Base-by-base conservation (phyloP, 1,140 invertebrate genomes). In the Mercenaria mercenaria region DNA sequence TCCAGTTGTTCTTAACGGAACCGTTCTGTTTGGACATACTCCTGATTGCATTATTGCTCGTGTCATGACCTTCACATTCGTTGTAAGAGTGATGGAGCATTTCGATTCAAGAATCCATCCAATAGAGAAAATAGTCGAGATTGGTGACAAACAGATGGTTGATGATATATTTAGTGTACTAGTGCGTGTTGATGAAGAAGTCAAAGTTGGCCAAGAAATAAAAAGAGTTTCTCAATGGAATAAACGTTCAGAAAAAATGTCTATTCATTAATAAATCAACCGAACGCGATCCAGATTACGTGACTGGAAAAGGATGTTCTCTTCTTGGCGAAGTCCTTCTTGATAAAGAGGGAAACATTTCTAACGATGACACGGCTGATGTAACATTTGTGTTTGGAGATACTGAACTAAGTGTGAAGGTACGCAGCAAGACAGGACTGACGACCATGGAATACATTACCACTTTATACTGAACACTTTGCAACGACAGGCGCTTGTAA, bases 211-310 rank as follows among this genome's bases (percentile, higher is more conserved):
- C n/a, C n/a, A n/a, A n/a, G n/a, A n/a, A n/a, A n/a, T n/a, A n/a
- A n/a, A n/a, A n/a, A 74, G 64, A 15, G 29, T 93, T 90, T 88
- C 98, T 98, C 1, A 98, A 98, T 92, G 99, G 99, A 52, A 99
- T 99, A 95, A 98, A 98, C 2, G 99, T 99, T 83, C 97, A 97
- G 91, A 97, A 97, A 91, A 99, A 99, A 96, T 99, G 99, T 96
- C 23, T 39, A 13, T 41, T 79, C 13, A 85, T 89, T 4, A 80
- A 93, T 43, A 83, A 20, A 91, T 91, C 79, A 90, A 86, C 20
- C 86, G 72, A 0, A 34, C 34, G 23, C 92, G 92, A 72, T 18
- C 76, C 72, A 39, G 72, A 10, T 8, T 18, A 34, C 26, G 8
- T 59, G 47, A 26, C 15, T n/a, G 23, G 2, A 56, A 29, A n/a